phyloP scores from a whole-genome alignment of 2,888 invertebrate genomes.

The Drosophila cognata region DNA sequence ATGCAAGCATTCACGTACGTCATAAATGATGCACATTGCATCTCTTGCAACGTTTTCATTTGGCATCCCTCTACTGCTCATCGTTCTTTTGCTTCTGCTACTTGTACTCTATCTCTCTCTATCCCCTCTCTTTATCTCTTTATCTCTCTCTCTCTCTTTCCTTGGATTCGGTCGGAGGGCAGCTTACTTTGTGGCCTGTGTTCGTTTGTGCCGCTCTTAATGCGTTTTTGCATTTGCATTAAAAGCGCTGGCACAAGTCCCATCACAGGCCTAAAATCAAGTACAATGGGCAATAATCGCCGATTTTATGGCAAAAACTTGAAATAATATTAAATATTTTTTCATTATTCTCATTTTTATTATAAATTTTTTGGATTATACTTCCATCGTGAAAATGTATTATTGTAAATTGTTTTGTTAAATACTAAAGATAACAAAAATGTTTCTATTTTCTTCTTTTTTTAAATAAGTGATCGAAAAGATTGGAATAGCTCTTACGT shows the following conservation, averaged over 20 bases:
- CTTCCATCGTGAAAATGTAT: not conserved
- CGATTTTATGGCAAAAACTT: not conserved
- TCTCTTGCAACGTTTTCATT: conserved; percentile 45
- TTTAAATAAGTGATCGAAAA: not conserved
- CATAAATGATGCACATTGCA: conserved; percentile 77
- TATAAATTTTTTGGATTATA: not conserved
- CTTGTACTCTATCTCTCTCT: not conserved
- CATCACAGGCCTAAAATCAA: conserved; percentile 46
- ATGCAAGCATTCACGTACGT: conserved; percentile 42
- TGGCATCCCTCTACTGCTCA: not conserved
- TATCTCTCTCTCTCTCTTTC: not conserved
- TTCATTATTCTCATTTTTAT: not conserved
- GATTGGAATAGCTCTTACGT: not conserved
- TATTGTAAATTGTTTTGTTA: not conserved
- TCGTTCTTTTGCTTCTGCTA: not conserved
- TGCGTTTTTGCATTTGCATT: conserved; percentile 77
- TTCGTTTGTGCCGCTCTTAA: conserved; percentile 68
- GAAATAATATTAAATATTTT: not conserved
- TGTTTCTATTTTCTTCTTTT: not conserved
- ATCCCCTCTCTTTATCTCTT: not conserved
- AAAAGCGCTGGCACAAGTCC: conserved; percentile 62
- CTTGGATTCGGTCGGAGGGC: conserved; percentile 26
- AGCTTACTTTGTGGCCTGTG: conserved; percentile 68
- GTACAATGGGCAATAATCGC: conserved; percentile 38
- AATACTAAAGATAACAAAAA: no score